Evolutionary conservation across 2,113 vertebrate species (phyloP), one percentile per base, ranked within the genome.

Genomic region (Amphiprion ocellaris): DNA sequence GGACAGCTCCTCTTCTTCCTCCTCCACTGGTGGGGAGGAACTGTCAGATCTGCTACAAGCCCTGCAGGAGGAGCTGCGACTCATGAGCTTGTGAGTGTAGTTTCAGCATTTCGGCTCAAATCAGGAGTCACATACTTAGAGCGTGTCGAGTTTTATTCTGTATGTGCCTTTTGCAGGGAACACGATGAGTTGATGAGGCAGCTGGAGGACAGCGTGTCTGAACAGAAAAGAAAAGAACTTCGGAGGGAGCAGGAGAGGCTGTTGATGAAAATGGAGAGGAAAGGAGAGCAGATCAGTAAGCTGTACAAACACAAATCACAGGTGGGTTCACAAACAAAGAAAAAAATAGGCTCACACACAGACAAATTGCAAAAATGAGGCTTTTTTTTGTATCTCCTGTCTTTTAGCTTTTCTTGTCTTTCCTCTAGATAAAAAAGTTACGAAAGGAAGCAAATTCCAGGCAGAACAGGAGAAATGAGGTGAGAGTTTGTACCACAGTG

Each of bases 221-320:
- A 58, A 49, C 86, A 87, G 39, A 81, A 97, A 60, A 96, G 94
- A 69, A 94, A 94, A 52, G 95, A 95, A 17, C 89, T 98, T 75
- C 95, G 96, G 77, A 89, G 78, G 24, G 96, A 98, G 30, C 94
- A 97, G 58, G 97, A 98, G 76, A 83, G 65, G 1, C 75, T 99
- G 54, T 94, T 99, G 69, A 93, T 92, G 85, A 97, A 90, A 86
- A 99, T 99, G 97, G 97, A 99, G 91, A 95, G 95, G 50, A 99
- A 99, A 87, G 97, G 96, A 80, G 96, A 96, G 23, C 98, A 99
- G 81, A 99, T 99, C 79, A 95, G 91, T 74, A 97, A 97, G 89
- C 95, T 99, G 21, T 93, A 90, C 68, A 96, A 93, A 68, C 96
- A 98, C 74, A 95, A 94, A 82, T 77, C 91, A 41, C 96, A 96